A percentile compares a stretch with the other conserved stretches of the same genome.
Evolutionary conservation across 1,140 invertebrate species (phyloP).

Genomic region (Drosophila hydei): DNA sequence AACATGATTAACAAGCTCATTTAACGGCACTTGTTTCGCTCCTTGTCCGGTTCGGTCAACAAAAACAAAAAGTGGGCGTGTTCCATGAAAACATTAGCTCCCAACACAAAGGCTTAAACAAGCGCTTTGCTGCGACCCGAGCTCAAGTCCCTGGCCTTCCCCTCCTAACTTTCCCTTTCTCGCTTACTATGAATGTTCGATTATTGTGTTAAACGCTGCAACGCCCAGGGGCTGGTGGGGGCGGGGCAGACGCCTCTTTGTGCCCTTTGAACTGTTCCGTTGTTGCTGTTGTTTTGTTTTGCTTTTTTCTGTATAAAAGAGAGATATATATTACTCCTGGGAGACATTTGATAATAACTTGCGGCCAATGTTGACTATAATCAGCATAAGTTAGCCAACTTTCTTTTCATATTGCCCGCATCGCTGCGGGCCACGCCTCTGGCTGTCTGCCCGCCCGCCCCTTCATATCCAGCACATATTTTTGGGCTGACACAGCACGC

Average conservation of each 20-base stretch:
- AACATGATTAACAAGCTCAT: constrained; percentile 80
- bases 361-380: constrained; percentile 74
- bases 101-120: constrained; percentile 59
- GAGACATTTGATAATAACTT: constrained; percentile 82
- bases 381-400: constrained; percentile 77
- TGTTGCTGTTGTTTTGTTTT: neutral
- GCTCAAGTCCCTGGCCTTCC: neutral
- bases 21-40: constrained; percentile 69
- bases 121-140: neutral
- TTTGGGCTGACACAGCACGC: constrained; percentile 70
- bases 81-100: constrained; percentile 37
- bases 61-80: constrained; percentile 46
- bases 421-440: constrained; percentile 46
- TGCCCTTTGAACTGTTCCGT: constrained; percentile 11
- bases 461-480: constrained; percentile 57
- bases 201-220: constrained; percentile 70
- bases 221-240: constrained; percentile 24
- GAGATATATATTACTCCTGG: constrained; percentile 75
- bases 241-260: neutral
- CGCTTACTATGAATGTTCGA: constrained; percentile 58
- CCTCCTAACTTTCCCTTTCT: neutral
- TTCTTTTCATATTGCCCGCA: constrained; percentile 49
- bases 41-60: constrained; percentile 18
- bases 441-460: constrained; percentile 20
- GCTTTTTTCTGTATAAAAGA: constrained; percentile 17